Evolutionary conservation across 2,797 vertebrate genomes (phyloP), one percentile per base, ranked within the genome.

Genomic region (Hapalemur alaotrensis): DNA sequence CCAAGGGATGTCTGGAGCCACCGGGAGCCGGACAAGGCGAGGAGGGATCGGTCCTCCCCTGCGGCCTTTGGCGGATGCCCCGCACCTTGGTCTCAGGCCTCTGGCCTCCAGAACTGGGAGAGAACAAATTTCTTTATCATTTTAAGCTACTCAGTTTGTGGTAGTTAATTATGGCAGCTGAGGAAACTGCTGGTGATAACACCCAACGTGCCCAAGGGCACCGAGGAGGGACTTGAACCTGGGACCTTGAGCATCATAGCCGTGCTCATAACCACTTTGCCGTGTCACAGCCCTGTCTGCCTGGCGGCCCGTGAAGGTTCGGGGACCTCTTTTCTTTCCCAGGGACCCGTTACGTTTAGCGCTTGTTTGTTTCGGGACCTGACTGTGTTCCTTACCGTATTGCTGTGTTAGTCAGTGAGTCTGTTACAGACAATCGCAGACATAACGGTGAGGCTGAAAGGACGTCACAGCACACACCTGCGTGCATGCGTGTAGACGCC

Each of bases 61-160:
- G 10, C 5, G 23, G 59, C 61, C 11, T 15, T 52, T 0, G 2
- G 13, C 13, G 46, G 46, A 32, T 2, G 28, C 48, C 20, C 75
- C 0, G 48, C 4, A 54, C 75, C 30, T 17, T 12, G 20, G 11
- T n/a, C 41, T 69, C 35, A 13, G 61, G 38, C 82, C 41, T 69
- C 9, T 17, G 84, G 86, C 43, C 61, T 80, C 63, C 30, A n/a
- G 61, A 57, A 5, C 9, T 8, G 61, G 10, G n/a, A 54, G 48
- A 69, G 48, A 59, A 1, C 41, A 9, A 0, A 23, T 69, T 25
- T 35, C 88, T n/a, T 20, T 78, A n/a, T 38, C 15, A 3, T 69
- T 69, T 43, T 25, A n/a, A 57, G 13, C 22, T 10, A 0, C 48
- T 4, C 2, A 0, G 2, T 63, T 22, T 4, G 28, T 9, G 48